Percentiles rank a stretch among this genome's conserved stretches.
These are phyloP conservation scores for Nymphalis polychloros DNA, from an alignment of 2,888 invertebrate species.

Conservation along the genomic window DNA sequence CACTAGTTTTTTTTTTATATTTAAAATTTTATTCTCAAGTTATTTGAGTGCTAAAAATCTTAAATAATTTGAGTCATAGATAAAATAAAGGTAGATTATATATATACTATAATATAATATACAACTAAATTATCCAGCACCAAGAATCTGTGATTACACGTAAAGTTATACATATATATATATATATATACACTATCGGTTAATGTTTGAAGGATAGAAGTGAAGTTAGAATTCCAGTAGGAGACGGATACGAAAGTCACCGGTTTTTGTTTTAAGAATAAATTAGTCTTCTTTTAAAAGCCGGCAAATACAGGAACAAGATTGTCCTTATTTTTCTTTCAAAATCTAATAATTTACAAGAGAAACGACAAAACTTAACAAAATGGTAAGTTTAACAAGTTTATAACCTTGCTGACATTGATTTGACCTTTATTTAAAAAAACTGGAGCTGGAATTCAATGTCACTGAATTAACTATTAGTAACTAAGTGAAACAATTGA, in stretches of 20 bases:
- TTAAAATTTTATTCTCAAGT: no score
- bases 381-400: constrained; percentile 58
- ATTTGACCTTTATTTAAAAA: constrained; percentile 61
- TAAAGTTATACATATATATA: no score
- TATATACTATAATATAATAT: neutral
- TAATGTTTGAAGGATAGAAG: constrained; percentile 7
- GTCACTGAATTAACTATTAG: neutral
- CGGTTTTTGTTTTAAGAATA: constrained; percentile 4
- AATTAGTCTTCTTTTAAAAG: neutral
- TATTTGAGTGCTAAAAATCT: no score
- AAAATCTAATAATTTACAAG: neutral
- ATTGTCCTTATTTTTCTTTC: neutral
- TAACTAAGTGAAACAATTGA: constrained; percentile 3
- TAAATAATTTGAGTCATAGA: no score
- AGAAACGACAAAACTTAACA: constrained; percentile 15
- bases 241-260: constrained; percentile 1
- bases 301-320: constrained; percentile 15
- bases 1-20: no score
- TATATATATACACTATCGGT: constrained; percentile 8
- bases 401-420: constrained; percentile 64
- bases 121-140: constrained; percentile 7
- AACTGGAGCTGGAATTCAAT: constrained; percentile 26
- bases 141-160: constrained; percentile 6
- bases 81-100: no score
- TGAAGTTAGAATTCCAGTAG: constrained; percentile 17